Evolutionary conservation across 2,797 vertebrate genomes (phyloP).

Genomic region (Danio choprae): DNA sequence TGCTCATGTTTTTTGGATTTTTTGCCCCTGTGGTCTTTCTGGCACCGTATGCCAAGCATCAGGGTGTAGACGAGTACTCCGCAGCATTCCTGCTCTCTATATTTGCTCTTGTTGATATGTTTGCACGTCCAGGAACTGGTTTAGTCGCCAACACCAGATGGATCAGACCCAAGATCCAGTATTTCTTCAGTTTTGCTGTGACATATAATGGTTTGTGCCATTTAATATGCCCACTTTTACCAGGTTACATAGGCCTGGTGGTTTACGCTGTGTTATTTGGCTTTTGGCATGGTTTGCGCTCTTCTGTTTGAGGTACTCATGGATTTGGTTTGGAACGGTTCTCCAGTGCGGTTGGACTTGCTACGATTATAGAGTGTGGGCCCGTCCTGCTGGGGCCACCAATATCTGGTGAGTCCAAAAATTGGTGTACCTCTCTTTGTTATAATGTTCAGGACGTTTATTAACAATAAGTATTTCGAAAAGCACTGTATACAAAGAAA

Average conservation of each 20-base stretch:
- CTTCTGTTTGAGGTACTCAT: constrained; percentile 85
- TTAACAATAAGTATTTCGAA: no score
- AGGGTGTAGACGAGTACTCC: constrained; percentile 80
- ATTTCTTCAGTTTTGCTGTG: constrained; percentile 83
- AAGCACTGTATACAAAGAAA: no score
- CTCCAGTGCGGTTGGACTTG: constrained; percentile 80
- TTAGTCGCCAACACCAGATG: constrained; percentile 79
- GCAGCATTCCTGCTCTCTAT: constrained; percentile 82
- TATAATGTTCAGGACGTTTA: not conserved
- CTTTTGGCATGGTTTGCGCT: constrained; percentile 82
- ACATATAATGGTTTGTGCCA: constrained; percentile 80
- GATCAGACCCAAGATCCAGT: constrained; percentile 81
- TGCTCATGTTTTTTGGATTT: constrained; percentile 85
- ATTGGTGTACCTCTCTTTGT: not conserved
- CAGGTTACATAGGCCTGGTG: constrained; percentile 71
- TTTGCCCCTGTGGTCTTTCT: constrained; percentile 86
- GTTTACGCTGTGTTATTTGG: constrained; percentile 78
- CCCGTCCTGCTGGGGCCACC: constrained; percentile 82
- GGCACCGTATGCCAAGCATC: constrained; percentile 82
- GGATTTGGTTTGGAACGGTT: constrained; percentile 82
- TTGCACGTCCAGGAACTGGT: constrained; percentile 76
- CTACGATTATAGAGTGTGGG: constrained; percentile 82
- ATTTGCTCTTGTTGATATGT: constrained; percentile 81
- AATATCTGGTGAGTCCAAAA: constrained; percentile 76
- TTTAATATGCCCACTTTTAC: constrained; percentile 80